Percentiles rank a stretch among this genome's conserved stretches.
Conservation (phyloP, 2,113 vertebrate species). For the Capricornis sumatraensis region DNA sequence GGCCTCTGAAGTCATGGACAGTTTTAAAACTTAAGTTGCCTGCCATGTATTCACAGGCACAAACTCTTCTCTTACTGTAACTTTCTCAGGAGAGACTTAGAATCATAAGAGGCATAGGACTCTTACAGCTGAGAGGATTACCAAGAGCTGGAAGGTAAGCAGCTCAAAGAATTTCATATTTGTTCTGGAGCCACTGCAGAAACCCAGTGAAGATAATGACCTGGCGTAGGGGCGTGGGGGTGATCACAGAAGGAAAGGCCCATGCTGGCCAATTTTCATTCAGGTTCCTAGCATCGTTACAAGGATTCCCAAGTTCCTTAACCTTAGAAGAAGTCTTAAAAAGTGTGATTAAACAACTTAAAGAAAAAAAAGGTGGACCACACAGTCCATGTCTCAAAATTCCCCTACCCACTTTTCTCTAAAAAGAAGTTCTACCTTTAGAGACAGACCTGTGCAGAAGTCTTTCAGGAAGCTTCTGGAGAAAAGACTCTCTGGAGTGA, state of each 20-base stretch:
- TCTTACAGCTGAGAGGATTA: background rate
- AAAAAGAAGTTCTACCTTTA: background rate
- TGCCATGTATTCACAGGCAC: background rate
- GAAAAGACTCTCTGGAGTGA: background rate
- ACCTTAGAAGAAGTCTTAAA: background rate
- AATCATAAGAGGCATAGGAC: background rate
- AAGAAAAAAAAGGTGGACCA: background rate
- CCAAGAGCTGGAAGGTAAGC: background rate
- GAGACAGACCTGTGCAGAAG: background rate
- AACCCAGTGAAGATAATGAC: background rate
- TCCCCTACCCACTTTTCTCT: background rate
- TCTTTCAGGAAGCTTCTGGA: background rate
- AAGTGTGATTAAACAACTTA: background rate
- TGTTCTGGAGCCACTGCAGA: background rate
- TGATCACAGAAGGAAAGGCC: background rate
- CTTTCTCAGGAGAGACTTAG: background rate
- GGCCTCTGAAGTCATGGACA: background rate
- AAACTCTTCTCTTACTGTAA: background rate
- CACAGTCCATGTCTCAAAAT: background rate
- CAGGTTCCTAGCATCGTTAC: background rate
- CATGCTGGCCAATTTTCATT: background rate
- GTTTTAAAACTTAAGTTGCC: background rate
- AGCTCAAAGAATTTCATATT: background rate
- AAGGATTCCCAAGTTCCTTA: background rate
- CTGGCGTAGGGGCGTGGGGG: fast-evolving